Conservation (phyloP, 2,888 invertebrate species). For the Idaea biselata region DNA sequence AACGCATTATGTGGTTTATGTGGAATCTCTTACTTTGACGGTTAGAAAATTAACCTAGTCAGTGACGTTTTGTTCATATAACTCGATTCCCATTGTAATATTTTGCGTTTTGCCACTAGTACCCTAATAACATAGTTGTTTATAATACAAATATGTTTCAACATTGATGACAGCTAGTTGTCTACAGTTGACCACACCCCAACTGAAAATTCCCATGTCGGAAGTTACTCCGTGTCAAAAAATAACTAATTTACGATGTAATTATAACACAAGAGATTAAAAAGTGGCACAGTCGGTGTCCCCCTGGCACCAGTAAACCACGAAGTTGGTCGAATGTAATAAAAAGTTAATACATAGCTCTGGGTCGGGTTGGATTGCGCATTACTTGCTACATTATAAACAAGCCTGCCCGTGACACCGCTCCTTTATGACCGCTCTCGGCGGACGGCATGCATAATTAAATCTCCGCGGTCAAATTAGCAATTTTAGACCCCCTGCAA, state of each 20-base stretch:
- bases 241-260: conserved; percentile 14
- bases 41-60: neutral
- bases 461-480: conserved; percentile 79
- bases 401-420: conserved; percentile 73
- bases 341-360: conserved; percentile 75
- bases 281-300: conserved; percentile 32
- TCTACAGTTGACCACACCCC: no score
- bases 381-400: conserved; percentile 78
- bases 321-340: conserved; percentile 70
- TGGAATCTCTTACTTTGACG: neutral
- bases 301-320: conserved; percentile 60
- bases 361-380: conserved; percentile 66
- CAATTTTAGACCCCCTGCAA: conserved; percentile 71
- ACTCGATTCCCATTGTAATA: conserved; percentile 6
- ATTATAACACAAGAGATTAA: conserved; percentile 23
- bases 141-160: neutral
- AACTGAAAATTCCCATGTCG: neutral
- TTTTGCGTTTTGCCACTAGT: neutral
- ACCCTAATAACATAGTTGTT: no score
- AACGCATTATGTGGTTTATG: conserved; percentile 4
- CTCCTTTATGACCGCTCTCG: conserved; percentile 67
- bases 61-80: neutral
- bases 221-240: conserved; percentile 1
- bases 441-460: conserved; percentile 77
- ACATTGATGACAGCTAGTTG: neutral